These are phyloP conservation scores for Lophius piscatorius DNA, from an alignment of 2,113 vertebrate species.

Conservation along the genomic window DNA sequence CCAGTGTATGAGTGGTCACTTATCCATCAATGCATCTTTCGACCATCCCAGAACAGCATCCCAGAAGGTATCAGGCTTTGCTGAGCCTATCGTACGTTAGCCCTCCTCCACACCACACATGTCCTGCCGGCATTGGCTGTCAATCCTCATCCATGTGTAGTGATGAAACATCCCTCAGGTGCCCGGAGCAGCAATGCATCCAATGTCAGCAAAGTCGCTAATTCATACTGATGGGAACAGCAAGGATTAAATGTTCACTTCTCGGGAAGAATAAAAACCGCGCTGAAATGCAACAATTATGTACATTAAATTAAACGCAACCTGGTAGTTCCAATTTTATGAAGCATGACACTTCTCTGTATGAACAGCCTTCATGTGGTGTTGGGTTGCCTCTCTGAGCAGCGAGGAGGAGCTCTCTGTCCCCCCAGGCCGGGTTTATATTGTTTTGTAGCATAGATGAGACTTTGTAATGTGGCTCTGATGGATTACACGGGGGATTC, in stretches of 20 bases:
- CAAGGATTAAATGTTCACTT: not conserved
- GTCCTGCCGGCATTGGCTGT: conserved; percentile 33
- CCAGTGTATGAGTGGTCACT: not conserved
- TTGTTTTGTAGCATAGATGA: conserved; percentile 43
- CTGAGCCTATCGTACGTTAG: too few species aligned
- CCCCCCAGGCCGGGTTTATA: conserved; percentile 45
- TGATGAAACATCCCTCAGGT: conserved; percentile 43
- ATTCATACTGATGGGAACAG: conserved; percentile 47
- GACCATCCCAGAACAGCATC: not conserved
- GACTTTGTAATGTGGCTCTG: conserved; percentile 60
- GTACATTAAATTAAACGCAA: conserved; percentile 17
- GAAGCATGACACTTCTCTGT: conserved; percentile 26
- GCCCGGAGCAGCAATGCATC: conserved; percentile 30
- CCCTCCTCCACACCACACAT: conserved; percentile 36
- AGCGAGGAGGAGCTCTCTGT: conserved; percentile 20
- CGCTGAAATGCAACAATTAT: conserved; percentile 17
- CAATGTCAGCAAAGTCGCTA: conserved; percentile 57
- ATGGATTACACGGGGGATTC: conserved; percentile 55
- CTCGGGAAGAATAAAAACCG: not conserved
- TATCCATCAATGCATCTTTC: not conserved
- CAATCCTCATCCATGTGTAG: conserved; percentile 37
- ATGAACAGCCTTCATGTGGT: conserved; percentile 60
- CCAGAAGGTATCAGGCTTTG: not conserved
- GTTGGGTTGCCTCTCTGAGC: conserved; percentile 46
- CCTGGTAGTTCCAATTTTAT: conserved; percentile 40